These are phyloP conservation scores for Poeciliopsis turrubarensis DNA, from an alignment of 2,113 vertebrate species.

Conservation along the genomic window DNA sequence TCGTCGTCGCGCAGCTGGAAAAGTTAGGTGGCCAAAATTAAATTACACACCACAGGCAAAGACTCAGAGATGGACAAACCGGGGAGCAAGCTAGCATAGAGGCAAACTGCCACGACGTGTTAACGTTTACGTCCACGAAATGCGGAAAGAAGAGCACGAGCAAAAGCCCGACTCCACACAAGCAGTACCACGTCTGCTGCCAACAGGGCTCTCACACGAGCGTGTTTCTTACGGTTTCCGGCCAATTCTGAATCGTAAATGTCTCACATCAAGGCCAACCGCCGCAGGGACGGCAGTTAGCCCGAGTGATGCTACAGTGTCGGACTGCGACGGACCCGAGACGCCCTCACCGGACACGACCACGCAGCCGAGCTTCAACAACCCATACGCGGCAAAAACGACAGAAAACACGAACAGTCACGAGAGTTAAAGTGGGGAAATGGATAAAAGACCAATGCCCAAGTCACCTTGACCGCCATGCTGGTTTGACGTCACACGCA, in stretches of 20 bases:
- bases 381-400: conserved; percentile 3
- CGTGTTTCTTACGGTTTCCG: conserved; percentile 10
- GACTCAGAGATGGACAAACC: neutral
- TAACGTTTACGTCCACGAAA: neutral
- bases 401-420: conserved; percentile 22
- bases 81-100: conserved; percentile 40
- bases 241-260: conserved; percentile 54
- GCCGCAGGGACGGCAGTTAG: conserved; percentile 48
- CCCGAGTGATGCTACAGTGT: conserved; percentile 56
- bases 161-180: neutral
- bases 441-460: conserved; percentile 68
- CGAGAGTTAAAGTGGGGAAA: conserved; percentile 33
- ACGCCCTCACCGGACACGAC: neutral
- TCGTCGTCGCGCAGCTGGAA: neutral
- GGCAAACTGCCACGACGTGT: conserved; percentile 3
- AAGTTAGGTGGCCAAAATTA: neutral
- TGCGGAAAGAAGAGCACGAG: neutral
- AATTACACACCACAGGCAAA: neutral
- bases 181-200: neutral
- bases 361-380: neutral
- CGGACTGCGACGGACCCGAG: conserved; percentile 3
- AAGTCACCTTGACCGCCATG: conserved; percentile 99
- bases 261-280: conserved; percentile 62
- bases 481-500: conserved; percentile 85
- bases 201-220: neutral